phyloP scores from a whole-genome alignment of 2,113 vertebrate genomes.

The Gobio gobio region DNA sequence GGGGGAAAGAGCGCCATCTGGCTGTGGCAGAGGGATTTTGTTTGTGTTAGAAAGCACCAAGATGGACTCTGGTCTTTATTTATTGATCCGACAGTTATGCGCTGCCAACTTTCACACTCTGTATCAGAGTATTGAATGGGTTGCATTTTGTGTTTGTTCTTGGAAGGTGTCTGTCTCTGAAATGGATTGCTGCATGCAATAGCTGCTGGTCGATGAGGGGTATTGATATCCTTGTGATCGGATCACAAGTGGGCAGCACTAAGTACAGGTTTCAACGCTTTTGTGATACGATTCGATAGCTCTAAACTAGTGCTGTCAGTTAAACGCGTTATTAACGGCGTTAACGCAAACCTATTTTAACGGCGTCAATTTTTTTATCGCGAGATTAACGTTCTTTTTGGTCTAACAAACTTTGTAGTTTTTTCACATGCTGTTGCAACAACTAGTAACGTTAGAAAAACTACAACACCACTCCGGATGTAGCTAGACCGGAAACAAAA shows the following conservation, averaged over 20 bases:
- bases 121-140: background rate
- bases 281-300: background rate
- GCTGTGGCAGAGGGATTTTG: slow-evolving; percentile 53
- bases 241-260: background rate
- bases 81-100: background rate
- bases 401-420: no score
- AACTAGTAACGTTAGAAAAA: no score
- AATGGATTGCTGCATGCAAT: background rate
- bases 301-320: no score
- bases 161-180: background rate
- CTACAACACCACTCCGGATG: no score
- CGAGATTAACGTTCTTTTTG: no score
- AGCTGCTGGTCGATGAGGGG: background rate
- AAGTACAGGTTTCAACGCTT: background rate
- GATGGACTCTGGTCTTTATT: slow-evolving; percentile 23
- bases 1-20: slow-evolving; percentile 72
- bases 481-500: no score
- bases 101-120: background rate
- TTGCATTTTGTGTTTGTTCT: background rate
- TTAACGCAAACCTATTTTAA: no score
- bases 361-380: no score
- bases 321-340: no score
- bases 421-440: no score
- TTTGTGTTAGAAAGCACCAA: slow-evolving; percentile 1
- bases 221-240: background rate